Evolutionary conservation across 2,113 vertebrate genomes (phyloP).

Genomic region (Chlamydotis undulata): DNA sequence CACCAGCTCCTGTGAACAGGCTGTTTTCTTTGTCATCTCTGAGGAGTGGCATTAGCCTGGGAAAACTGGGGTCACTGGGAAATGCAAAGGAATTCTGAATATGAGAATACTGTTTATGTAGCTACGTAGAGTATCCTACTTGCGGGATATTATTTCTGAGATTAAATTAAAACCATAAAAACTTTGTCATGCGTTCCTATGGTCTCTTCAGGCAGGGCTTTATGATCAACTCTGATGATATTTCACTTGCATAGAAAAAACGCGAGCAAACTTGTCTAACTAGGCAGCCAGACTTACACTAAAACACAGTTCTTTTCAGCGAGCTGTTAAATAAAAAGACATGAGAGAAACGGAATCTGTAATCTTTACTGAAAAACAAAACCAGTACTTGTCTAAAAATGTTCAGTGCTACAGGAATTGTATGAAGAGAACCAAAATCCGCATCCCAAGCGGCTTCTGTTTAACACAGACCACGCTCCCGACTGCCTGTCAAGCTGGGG

Average conservation of each 20-base stretch:
- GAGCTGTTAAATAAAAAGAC: slow-evolving; percentile 9
- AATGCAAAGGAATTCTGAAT: slow-evolving; percentile 7
- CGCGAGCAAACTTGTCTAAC: neutral
- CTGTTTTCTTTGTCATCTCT: neutral
- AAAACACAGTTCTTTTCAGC: neutral
- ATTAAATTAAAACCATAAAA: slow-evolving; percentile 44
- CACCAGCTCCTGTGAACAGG: neutral
- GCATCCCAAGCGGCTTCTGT: slow-evolving; percentile 22
- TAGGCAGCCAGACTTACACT: neutral
- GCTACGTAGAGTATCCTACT: neutral
- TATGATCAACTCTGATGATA: neutral
- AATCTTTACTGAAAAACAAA: slow-evolving; percentile 46
- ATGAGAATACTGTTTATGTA: neutral
- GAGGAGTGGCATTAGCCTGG: neutral
- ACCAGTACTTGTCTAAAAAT: slow-evolving; percentile 21
- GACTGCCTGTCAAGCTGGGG: slow-evolving; percentile 52
- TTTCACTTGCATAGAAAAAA: neutral
- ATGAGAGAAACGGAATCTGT: neutral
- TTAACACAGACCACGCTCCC: slow-evolving; percentile 1
- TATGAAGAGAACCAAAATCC: slow-evolving; percentile 25
- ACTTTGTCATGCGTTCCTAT: neutral
- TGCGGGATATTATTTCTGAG: neutral
- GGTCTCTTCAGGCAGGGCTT: neutral
- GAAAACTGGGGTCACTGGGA: neutral
- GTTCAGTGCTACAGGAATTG: neutral